Percentiles rank a stretch among this genome's conserved stretches.
Evolutionary conservation across 2,888 invertebrate genomes (phyloP).

Genomic region (Choreutis nemorana): DNA sequence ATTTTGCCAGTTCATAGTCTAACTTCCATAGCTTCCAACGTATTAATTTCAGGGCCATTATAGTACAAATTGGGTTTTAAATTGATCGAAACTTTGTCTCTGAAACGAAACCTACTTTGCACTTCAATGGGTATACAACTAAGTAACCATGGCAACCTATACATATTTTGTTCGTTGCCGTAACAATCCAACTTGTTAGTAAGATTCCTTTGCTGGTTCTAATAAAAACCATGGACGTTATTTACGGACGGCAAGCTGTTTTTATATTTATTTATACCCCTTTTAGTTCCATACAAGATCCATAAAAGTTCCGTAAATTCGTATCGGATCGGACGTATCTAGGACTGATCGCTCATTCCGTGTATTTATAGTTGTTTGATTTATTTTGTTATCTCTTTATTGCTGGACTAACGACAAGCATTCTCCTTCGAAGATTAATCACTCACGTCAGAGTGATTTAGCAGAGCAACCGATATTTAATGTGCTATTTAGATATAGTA

Average conservation of each 20-base stretch:
- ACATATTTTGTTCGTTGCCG: neutral
- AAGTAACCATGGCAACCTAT: neutral
- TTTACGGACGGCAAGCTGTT: slow-evolving; percentile 45
- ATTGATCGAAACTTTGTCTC: neutral
- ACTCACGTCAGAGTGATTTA: slow-evolving; percentile 61
- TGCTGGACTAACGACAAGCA: slow-evolving; percentile 60
- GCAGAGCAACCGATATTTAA: slow-evolving; percentile 63
- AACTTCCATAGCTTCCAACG: neutral
- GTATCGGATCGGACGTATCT: slow-evolving; percentile 45
- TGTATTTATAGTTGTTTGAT: slow-evolving; percentile 61
- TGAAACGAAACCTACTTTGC: too few species aligned
- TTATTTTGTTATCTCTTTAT: slow-evolving; percentile 66
- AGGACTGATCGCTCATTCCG: slow-evolving; percentile 57
- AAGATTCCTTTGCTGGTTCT: slow-evolving; percentile 19
- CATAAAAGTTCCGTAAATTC: slow-evolving; percentile 56
- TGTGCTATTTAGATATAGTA: slow-evolving; percentile 58
- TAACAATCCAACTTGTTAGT: neutral
- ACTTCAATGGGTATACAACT: neutral
- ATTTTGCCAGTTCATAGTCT: neutral
- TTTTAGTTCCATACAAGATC: slow-evolving; percentile 40
- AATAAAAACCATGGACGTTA: slow-evolving; percentile 45
- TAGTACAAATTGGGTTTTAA: too few species aligned
- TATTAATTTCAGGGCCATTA: too few species aligned
- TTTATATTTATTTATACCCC: slow-evolving; percentile 49
- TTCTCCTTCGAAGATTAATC: slow-evolving; percentile 61